phyloP scores from a whole-genome alignment of 2,888 invertebrate genomes.

The Diplazon laetatorius region DNA sequence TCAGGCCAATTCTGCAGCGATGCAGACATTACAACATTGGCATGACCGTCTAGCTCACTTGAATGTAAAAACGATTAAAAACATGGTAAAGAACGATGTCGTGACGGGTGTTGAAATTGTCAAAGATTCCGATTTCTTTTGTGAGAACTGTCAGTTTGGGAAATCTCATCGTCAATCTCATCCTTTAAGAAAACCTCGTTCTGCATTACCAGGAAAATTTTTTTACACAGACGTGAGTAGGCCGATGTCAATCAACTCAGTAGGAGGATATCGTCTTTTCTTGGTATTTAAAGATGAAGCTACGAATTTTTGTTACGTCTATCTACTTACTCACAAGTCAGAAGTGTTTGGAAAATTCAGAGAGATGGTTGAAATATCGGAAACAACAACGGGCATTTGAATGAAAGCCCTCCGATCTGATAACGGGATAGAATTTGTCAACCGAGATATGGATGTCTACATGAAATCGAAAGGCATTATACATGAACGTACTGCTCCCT shows the following conservation, averaged over 20 bases:
- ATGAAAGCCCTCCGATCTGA: slow-evolving; percentile 32
- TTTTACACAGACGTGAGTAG: slow-evolving; percentile 6
- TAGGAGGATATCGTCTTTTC: slow-evolving; percentile 56
- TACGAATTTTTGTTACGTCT: slow-evolving; percentile 52
- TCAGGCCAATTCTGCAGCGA: no score
- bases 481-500: slow-evolving; percentile 56
- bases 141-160: slow-evolving; percentile 27
- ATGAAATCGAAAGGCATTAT: slow-evolving; percentile 48
- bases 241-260: slow-evolving; percentile 1
- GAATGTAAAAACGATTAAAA: background rate
- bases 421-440: slow-evolving; percentile 23
- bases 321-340: slow-evolving; percentile 51
- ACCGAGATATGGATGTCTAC: background rate
- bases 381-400: slow-evolving; percentile 22
- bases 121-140: slow-evolving; percentile 39
- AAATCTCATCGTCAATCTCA: background rate
- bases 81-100: slow-evolving; percentile 21
- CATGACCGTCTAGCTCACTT: no score
- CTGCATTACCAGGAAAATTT: slow-evolving; percentile 5
- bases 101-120: slow-evolving; percentile 18
- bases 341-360: slow-evolving; percentile 44
- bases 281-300: slow-evolving; percentile 62
- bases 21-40: no score
- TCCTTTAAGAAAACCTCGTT: background rate
- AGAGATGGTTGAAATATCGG: slow-evolving; percentile 9